Evolutionary conservation across 1,140 invertebrate species (phyloP), one percentile per base, ranked within the genome.

Genomic region (Drosophila saltans): DNA sequence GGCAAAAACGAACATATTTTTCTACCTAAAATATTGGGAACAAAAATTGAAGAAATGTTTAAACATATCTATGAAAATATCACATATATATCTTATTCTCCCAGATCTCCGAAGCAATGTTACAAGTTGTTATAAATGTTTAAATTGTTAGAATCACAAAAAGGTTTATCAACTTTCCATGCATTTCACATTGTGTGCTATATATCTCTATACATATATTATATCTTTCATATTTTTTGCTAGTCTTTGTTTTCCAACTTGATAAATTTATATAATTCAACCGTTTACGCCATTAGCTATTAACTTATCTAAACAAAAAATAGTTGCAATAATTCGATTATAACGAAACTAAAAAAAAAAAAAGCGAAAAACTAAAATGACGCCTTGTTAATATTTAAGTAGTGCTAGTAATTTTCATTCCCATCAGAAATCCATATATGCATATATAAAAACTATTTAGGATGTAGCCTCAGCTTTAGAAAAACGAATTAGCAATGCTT

Each of bases 401-500:
- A 89, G 80, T 80, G 78, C 80, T 75, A 63, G 89, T 86, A 88
- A 84, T 88, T 89, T 76, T 55, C 75, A 66, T 62, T 63, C 65
- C 65, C 70, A 80, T 58, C 41, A 52, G 74, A 58, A 68, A 7
- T 65, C 55, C 66, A 52, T 63, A 52, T 39, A 59, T 41, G 24
- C 48, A 71, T 45, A 56, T 36, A 62, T 62, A 62, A 72, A 71
- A 66, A 67, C 58, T 77, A 77, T 56, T 82, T 85, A 86, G 79
- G 72, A 79, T 60, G 75, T 86, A 86, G 59, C 64, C 75, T 66
- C 83, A 88, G 83, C 83, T 88, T 88, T 86, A 86, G 84, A 52
- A 88, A 78, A 77, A n/a, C 33, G 73, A 82, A 67, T 65, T 86
- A 88, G 83, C 80, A 86, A 83, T 83, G 83, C 83, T 86, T 86